Evolutionary conservation across 37 sponge, comb jelly and placozoan genomes (phyloP), one percentile per base, ranked within the genome.

Genomic region (Aplysina aerophoba): DNA sequence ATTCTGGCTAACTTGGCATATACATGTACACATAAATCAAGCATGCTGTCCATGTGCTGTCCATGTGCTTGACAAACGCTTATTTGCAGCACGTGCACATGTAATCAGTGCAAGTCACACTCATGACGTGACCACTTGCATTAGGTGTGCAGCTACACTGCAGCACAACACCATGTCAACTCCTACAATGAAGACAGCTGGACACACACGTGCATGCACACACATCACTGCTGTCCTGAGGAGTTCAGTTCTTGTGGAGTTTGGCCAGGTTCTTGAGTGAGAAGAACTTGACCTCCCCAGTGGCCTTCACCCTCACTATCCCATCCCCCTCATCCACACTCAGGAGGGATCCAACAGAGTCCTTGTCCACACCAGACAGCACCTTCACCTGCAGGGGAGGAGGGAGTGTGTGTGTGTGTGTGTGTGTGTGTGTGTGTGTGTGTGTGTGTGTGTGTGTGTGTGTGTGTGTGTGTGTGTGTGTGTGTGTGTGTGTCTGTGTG

Each of bases 301-400:
- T 87, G 61, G 91, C 85, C 65, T 92, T 92, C 31, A 95, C 63
- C 50, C 50, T 44, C 17, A 97, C 94, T 24, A 97, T 91, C 3
- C 98, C 98, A 85, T 97, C 98, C 4, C 87, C 96, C 38, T 95
- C 93, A 65, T 97, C 98, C 84, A 95, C 93, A 79, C 93, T 97
- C 59, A 97, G 93, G 12, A 97, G 87, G 19, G 87, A 85, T 30
- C 96, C 98, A 60, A 84, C 83, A 56, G 64, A 38, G 55, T 93
- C 94, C 62, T 81, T 89, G 35, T 85, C 85, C 15, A 79, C 65
- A 50, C 96, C 96, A 73, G 74, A 77, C 38, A 95, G 88, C 0
- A 90, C 88, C 67, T 87, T 93, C 41, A 93, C 90, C 93, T 93
- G 84, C 50, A 44, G 50, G 44, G 37, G 12, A 17, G 0, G 53